Evolutionary conservation across 2,797 vertebrate genomes (phyloP), one percentile per base, ranked within the genome.

Genomic region (Sebastes taczanowskii): DNA sequence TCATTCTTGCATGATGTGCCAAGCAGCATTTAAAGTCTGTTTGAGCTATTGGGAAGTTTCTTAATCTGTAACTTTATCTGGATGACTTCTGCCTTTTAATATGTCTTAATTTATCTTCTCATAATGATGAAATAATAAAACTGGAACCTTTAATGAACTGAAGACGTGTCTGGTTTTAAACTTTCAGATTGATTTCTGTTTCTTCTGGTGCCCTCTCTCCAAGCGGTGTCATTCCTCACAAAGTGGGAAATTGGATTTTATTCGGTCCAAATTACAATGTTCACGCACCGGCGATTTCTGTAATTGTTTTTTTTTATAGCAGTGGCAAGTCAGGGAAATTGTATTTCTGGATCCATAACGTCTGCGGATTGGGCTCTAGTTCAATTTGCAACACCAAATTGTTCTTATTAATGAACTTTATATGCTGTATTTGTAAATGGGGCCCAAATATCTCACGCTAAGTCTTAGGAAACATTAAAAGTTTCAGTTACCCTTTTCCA

Each of bases 21-120:
- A 70, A 80, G 59, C 66, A 68, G 20, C 61, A 32, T 78, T 55
- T 78, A 53, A 66, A 67, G 25, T 67, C 23, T 71, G 38, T 59
- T 30, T 62, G 53, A 59, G 53, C 20, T 32, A 2, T 13, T 66
- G 63, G 66, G 27, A 76, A 64, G 7, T 11, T 83, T 80, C 13
- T 78, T 4, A 6, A 23, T 77, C 34, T 72, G 3, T 18, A 38
- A n/a, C 10, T 69, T 73, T 58, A 73, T 80, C 78, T 84, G 65
- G 62, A 74, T 11, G 23, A 38, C 60, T 63, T 88, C 38, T 83
- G 42, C 73, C 77, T 89, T 83, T 85, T 85, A 53, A 85, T 74
- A 77, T 82, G 85, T 93, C 82, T 91, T 91, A 91, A 91, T 88
- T 91, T 91, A 86, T 92, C 42, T 25, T 79, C 49, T 84, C 25